A percentile compares a stretch with the other conserved stretches of the same genome.
Conservation (phyloP, 2,797 vertebrate genomes). For the Macropodus opercularis region DNA sequence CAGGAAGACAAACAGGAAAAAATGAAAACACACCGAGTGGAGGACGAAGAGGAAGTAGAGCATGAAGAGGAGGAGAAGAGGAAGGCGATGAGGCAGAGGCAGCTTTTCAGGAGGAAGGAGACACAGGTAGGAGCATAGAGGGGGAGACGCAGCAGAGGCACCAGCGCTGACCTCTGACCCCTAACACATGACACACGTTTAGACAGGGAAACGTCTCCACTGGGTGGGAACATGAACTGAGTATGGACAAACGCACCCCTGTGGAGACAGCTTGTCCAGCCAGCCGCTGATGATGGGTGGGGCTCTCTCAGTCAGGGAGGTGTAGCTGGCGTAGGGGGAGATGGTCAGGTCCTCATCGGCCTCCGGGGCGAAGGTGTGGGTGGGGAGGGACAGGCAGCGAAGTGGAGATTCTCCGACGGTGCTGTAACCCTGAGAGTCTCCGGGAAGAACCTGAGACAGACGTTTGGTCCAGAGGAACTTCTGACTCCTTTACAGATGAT, state of each 20-base stretch:
- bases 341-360: constrained; percentile 90
- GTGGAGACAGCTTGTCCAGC: constrained; percentile 97
- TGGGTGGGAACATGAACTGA: too few relatives aligned
- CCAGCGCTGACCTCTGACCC: constrained; percentile 48
- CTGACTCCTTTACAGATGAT: constrained; percentile 51
- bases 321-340: constrained; percentile 96
- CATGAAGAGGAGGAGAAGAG: constrained; percentile 55
- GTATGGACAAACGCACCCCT: constrained; percentile 85
- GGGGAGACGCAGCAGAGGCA: constrained; percentile 52
- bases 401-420: constrained; percentile 81
- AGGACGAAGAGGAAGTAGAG: constrained; percentile 51
- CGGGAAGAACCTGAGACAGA: constrained; percentile 69
- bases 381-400: constrained; percentile 72
- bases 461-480: constrained; percentile 66
- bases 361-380: constrained; percentile 77
- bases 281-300: constrained; percentile 89
- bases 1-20: background rate
- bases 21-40: constrained; percentile 58
- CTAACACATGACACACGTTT: constrained; percentile 27
- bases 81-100: constrained; percentile 72
- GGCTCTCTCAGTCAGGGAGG: constrained; percentile 84
- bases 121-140: constrained; percentile 71
- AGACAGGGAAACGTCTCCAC: too few relatives aligned
- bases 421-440: constrained; percentile 85
- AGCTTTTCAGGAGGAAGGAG: constrained; percentile 71